Evolutionary conservation across 2,888 invertebrate species (phyloP).

Genomic region (Pilophorus perplexus): DNA sequence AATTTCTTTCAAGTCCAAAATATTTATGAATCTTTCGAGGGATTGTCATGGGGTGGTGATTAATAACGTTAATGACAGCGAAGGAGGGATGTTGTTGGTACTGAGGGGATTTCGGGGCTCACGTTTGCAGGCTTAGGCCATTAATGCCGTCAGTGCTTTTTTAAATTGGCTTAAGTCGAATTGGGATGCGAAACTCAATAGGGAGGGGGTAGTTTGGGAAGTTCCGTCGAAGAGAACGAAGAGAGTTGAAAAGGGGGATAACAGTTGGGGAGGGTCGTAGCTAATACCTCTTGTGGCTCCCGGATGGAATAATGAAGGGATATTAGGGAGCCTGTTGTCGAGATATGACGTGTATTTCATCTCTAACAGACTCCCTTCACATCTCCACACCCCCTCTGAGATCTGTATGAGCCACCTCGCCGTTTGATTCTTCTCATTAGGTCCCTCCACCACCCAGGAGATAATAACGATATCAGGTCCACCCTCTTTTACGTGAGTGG

Average conservation of each 20-base stretch:
- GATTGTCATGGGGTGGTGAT: too few species aligned
- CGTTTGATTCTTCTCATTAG: slow-evolving; percentile 37
- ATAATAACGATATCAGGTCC: slow-evolving; percentile 28
- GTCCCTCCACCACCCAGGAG: not conserved
- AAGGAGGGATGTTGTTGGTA: too few species aligned
- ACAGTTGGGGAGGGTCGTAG: not conserved
- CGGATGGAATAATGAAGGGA: not conserved
- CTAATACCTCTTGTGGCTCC: not conserved
- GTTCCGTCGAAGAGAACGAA: too few species aligned
- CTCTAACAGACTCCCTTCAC: slow-evolving; percentile 26
- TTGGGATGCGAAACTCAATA: not conserved
- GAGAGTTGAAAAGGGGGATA: slow-evolving; percentile 3
- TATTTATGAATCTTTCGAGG: too few species aligned
- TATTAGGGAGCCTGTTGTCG: slow-evolving; percentile 34
- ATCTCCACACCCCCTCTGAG: not conserved
- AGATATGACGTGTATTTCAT: slow-evolving; percentile 38
- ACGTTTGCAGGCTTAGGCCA: slow-evolving; percentile 4
- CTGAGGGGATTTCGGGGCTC: too few species aligned
- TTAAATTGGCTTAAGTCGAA: slow-evolving; percentile 38
- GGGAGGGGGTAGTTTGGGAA: slow-evolving; percentile 4
- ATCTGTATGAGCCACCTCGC: slow-evolving; percentile 5
- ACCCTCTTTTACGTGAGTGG: not conserved
- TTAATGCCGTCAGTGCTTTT: slow-evolving; percentile 31
- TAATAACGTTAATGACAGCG: too few species aligned
- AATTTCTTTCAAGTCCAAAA: too few species aligned